Evolutionary conservation across 1,140 invertebrate genomes (phyloP), one percentile per base, ranked within the genome.

Genomic region (Mycetomoellerius zeteki): DNA sequence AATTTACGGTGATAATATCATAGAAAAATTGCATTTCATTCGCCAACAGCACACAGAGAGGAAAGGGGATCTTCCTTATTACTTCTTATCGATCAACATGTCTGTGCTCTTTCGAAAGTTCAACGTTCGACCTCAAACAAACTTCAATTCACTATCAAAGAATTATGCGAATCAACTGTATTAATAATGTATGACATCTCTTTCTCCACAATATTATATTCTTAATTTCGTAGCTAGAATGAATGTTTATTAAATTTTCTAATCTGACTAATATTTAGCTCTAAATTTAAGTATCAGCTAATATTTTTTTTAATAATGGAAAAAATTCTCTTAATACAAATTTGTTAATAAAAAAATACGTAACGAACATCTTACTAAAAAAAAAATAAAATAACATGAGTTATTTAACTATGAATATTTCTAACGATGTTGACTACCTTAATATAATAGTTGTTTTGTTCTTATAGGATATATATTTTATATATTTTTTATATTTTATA

Each of bases 1-100:
- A 93, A 93, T 93, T 93, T 93, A 92, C 85, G 92, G 73, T 87
- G 89, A 92, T 93, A 93, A 93, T 90, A 91, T 91, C 88, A 84
- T 76, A 90, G 92, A 93, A 92, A 93, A 93, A 93, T 93, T 92
- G 90, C 91, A 89, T 92, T 93, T 92, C 86, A 90, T 91, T 91
- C 80, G 56, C 69, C 24, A 84, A 84, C 69, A 33, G 64, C n/a
- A 37, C 37, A 14, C 2, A 1, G 10, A 71, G 58, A 50, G 47
- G 47, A 16, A 43, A 14, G 47, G 47, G 14, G 47, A 50, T 50
- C 86, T 85, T 65, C 82, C 78, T 90, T 90, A 92, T 92, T 92
- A 89, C 80, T 85, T 88, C 84, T 91, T 87, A 91, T 91, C 81
- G 91, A 93, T 91, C 87, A 85, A 85, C 69, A 56, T 80, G 65